Base-by-base conservation (phyloP, 2,797 vertebrate genomes). In the Agapornis canus region DNA sequence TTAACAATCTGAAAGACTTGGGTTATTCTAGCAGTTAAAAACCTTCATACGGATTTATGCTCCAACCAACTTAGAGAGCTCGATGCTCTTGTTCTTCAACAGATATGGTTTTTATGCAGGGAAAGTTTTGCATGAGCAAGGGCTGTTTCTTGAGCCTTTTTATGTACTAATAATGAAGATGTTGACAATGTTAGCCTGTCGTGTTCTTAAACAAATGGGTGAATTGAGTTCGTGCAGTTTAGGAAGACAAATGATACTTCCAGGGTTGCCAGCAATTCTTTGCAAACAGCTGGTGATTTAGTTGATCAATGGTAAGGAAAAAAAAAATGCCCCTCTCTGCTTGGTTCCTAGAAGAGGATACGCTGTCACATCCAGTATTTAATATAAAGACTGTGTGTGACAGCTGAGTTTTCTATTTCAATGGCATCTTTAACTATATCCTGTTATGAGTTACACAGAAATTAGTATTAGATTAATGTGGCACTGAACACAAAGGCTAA, bases 231-330 rank as follows among this genome's bases (percentile, higher is more conserved):
- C n/a, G 6, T 18, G 51, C 63, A 80, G 63, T 48, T 96, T 75
- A 40, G 64, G 64, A 94, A 92, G 83, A 92, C 61, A 89, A 92
- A 95, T 73, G 48, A 31, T 68, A 31, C 37, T 78, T 73, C n/a
- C 56, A 80, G 86, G 82, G 75, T 82, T 95, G 80, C 95, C 90
- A 86, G 87, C 42, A 91, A 16, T 87, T 82, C 59, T 80, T 78
- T 66, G 72, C 90, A 92, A 96, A 79, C 64, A 96, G 52, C 70
- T 80, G 89, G 54, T 87, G 89, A 82, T 89, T 91, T 42, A 89
- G 54, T 49, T 87, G 90, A 89, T 96, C 89, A 94, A 59, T 40
- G 14, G 48, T 43, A 57, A 81, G 72, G 32, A 20, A 80, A 81
- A 76, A 60, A 60, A 60, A 59, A 45, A 22, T 7, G 5, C 7